These are phyloP conservation scores for Notamacropus eugenii DNA, from an alignment of 2,797 vertebrate genomes.

Conservation along the genomic window DNA sequence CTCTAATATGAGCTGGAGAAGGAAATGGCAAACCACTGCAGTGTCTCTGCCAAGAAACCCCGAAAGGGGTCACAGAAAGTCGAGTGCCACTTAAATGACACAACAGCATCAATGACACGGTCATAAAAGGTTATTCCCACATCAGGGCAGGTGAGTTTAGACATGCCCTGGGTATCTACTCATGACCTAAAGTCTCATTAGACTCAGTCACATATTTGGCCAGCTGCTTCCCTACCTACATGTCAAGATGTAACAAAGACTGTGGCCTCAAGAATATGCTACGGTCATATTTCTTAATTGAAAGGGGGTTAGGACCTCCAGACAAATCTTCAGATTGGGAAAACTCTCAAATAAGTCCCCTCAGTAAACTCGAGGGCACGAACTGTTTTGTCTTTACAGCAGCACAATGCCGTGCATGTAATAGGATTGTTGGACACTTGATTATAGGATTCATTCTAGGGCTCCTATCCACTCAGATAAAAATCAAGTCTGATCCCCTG, in stretches of 20 bases:
- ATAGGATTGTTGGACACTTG: neutral
- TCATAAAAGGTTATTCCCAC: neutral
- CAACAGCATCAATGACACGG: neutral
- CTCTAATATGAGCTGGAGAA: neutral
- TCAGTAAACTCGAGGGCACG: neutral
- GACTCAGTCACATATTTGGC: neutral
- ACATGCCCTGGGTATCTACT: neutral
- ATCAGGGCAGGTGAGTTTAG: neutral
- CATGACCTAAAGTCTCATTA: neutral
- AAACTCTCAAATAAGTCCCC: neutral
- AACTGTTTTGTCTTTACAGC: neutral
- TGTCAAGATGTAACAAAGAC: neutral
- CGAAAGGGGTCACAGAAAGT: neutral
- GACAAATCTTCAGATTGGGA: neutral
- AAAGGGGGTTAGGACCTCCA: neutral
- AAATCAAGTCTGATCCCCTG: neutral
- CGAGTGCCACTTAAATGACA: neutral
- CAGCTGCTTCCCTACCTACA: neutral
- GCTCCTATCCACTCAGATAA: neutral
- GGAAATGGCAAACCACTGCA: neutral
- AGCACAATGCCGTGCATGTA: neutral
- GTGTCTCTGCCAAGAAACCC: neutral
- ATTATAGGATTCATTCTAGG: neutral
- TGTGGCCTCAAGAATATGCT: neutral
- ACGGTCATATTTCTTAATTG: neutral